Evolutionary conservation across 2,797 vertebrate species (phyloP), one percentile per base, ranked within the genome.

Genomic region (Thalassophryne amazonica): DNA sequence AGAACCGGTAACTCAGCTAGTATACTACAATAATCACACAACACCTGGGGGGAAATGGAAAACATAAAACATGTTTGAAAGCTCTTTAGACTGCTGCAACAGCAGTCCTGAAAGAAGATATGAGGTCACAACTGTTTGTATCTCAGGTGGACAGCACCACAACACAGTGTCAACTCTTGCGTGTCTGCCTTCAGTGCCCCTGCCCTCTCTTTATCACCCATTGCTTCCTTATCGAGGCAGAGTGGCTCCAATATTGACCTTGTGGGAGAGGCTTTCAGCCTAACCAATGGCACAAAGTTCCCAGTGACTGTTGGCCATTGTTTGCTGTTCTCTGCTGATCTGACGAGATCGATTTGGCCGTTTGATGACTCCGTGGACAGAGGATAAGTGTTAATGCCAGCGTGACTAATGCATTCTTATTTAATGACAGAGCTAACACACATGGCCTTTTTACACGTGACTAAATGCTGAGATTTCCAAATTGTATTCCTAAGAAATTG

Each of bases 381-480:
- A 83, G 88, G 86, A 90, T 84, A 87, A 83, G 80, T 70, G 73
- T 73, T 50, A 48, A 73, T 70, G 65, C 60, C 30, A 22, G 36
- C 39, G 56, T 83, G 81, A 86, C 76, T 78, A 81, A 85, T 84
- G 71, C 36, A 35, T 73, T 69, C 56, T 61, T 40, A 41, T 36
- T 37, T 61, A 80, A 77, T 67, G 64, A 78, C 3, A 15, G 24
- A 23, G 52, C 68, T 32, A 55, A 70, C 40, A 47, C 30, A 80
- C 75, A 81, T 73, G 73, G 46, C 75, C 73, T 86, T 85, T 88
- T 69, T 80, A 76, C 69, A 46, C 19, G 38, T 68, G 35, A 40
- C 52, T 35, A 73, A 72, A 49, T 57, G 53, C 43, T 17, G 16
- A 39, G 45, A 62, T 53, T 64, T 42, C 17, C 27, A 23, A 11